Evolutionary conservation across 2,888 invertebrate genomes (phyloP), one percentile per base, ranked within the genome.

Genomic region (Drosophila quasianomalipes): DNA sequence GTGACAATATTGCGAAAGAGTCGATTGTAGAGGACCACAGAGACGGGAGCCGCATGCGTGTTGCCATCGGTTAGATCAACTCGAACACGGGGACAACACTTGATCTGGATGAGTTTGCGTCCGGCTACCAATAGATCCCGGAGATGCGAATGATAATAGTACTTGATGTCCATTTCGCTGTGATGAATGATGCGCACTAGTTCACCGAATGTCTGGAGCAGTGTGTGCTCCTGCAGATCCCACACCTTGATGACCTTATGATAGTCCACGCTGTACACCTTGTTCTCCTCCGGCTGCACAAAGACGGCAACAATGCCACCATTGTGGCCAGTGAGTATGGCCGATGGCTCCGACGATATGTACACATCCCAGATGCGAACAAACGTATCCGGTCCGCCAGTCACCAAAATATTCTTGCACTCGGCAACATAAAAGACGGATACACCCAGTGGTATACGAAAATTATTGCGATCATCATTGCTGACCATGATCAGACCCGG

Each of bases 321-420:
- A 86, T 95, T 95, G 92, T 97, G 97, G 0, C 97, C 97, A 51
- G 94, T 93, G 41, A 97, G 94, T 19, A 95, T 93, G 14, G 95
- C 94, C 52, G 94, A 95, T 1, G 96, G 95, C 86, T 96, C 95
- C 59, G 94, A 93, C 2, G 96, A 95, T n/a, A 96, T 95, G 91
- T 96, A 97, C 0, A 97, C 95, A 93, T 96, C 97, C 97, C 97
- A 98, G 61, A 97, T 94, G 44, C 97, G 95, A 33, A 97, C 94
- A 61, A 95, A 91, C 82, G 96, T 96, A 93, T 97, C 97, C 10
- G 96, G 95, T 6, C 97, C 96, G 2, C 97, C 97, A 2, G 96
- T 96, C 64, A 95, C 96, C 57, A 96, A 89, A 54, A 95, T 92
- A 80, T 95, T 95, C 28, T 94, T 93, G 19, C 94, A 94, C 92